These are phyloP conservation scores for Araneus ventricosus DNA, from an alignment of 1,140 invertebrate species.

Conservation along the genomic window DNA sequence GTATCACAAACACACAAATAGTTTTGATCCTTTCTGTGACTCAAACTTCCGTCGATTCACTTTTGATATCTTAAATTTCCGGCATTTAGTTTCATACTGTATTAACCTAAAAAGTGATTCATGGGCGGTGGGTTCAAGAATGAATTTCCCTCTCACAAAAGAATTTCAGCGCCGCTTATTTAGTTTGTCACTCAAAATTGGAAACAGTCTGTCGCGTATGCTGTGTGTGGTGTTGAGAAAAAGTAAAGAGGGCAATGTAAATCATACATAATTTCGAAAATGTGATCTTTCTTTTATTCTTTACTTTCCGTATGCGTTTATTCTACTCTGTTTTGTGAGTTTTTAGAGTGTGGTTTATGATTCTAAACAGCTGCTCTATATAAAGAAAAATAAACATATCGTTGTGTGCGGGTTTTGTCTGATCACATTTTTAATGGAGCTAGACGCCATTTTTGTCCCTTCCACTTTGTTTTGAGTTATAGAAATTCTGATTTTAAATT, in stretches of 20 bases:
- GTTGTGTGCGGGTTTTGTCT: no score
- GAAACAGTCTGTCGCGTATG: neutral
- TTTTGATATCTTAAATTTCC: neutral
- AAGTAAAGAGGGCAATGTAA: neutral
- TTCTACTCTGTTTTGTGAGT: neutral
- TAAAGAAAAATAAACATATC: no score
- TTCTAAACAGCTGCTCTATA: no score
- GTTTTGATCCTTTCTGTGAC: no score
- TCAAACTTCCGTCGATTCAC: neutral
- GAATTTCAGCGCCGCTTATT: constrained; percentile 10
- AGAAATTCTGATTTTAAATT: no score
- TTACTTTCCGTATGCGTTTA: neutral
- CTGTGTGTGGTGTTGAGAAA: neutral
- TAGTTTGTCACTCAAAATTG: neutral
- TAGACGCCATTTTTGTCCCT: no score
- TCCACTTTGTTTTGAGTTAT: no score
- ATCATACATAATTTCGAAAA: neutral
- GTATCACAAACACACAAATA: no score
- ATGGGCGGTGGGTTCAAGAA: neutral
- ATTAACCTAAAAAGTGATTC: neutral
- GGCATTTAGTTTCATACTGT: neutral
- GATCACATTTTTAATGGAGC: no score
- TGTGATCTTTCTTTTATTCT: neutral
- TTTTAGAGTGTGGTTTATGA: neutral
- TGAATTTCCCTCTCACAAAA: constrained; percentile 3